Evolutionary conservation across 1,140 invertebrate genomes (phyloP).

Genomic region (Coelopa frigida): DNA sequence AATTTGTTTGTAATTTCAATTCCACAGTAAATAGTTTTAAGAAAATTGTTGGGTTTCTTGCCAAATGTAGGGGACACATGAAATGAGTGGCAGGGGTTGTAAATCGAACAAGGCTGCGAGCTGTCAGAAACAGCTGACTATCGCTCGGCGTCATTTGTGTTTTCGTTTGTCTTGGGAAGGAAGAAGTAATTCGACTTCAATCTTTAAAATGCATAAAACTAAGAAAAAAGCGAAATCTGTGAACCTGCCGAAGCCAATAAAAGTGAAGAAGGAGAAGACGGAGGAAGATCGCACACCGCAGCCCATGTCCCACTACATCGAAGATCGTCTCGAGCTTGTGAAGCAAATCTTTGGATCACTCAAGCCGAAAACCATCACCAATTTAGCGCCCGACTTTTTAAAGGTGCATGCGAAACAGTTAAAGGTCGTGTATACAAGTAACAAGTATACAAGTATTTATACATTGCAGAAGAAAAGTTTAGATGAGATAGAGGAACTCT

Average conservation of each 20-base stretch:
- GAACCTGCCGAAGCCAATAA: slow-evolving; percentile 38
- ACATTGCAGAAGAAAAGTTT: slow-evolving; percentile 45
- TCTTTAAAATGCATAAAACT: slow-evolving; percentile 27
- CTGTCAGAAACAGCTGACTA: too few relatives aligned
- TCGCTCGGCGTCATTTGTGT: too few relatives aligned
- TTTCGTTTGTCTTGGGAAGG: too few relatives aligned
- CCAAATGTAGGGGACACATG: too few relatives aligned
- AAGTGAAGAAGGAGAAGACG: slow-evolving; percentile 36
- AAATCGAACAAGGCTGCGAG: too few relatives aligned
- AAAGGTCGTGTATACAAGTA: slow-evolving; percentile 25
- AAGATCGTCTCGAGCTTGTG: slow-evolving; percentile 56
- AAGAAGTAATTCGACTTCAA: too few relatives aligned
- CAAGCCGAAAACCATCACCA: slow-evolving; percentile 54
- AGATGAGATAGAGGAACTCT: slow-evolving; percentile 55
- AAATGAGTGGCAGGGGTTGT: too few relatives aligned
- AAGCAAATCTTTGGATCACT: slow-evolving; percentile 56
- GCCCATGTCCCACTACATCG: slow-evolving; percentile 52
- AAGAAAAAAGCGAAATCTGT: slow-evolving; percentile 26
- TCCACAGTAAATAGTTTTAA: too few relatives aligned
- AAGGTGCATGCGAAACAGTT: slow-evolving; percentile 40
- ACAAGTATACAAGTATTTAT: neutral
- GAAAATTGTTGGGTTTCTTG: too few relatives aligned
- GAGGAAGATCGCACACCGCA: slow-evolving; percentile 37
- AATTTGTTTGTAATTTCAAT: too few relatives aligned
- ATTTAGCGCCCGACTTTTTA: slow-evolving; percentile 54